phyloP scores from a whole-genome alignment of 2,888 invertebrate genomes.

The Palloptera scutellata region DNA sequence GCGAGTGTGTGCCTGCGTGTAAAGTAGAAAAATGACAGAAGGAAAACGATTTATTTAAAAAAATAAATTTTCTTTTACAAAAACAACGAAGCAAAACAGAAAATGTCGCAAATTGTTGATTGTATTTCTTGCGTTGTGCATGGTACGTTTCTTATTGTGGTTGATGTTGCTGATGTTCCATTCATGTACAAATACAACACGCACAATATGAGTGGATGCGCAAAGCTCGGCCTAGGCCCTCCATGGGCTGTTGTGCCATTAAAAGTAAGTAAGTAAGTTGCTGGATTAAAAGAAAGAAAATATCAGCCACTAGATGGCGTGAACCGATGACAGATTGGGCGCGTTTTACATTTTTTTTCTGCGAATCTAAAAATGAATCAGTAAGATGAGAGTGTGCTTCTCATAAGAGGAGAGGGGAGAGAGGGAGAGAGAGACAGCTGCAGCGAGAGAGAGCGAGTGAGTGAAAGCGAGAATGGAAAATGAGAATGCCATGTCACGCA shows the following conservation, averaged over 20 bases:
- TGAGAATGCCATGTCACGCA: not conserved
- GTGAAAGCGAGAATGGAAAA: too few relatives aligned
- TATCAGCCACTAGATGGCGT: not conserved
- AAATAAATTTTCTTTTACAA: not conserved
- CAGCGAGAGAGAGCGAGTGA: too few relatives aligned
- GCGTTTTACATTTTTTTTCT: not conserved
- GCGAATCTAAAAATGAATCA: too few relatives aligned
- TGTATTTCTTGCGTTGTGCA: not conserved
- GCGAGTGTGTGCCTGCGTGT: not conserved
- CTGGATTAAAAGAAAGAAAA: not conserved
- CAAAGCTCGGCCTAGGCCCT: too few relatives aligned
- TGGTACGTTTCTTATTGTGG: not conserved
- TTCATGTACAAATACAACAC: too few relatives aligned
- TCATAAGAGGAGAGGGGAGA: too few relatives aligned
- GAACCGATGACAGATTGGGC: slow-evolving; percentile 5
- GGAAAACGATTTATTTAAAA: slow-evolving; percentile 3
- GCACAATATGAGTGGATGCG: too few relatives aligned
- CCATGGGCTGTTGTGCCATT: too few relatives aligned
- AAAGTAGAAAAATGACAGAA: not conserved
- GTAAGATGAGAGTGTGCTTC: too few relatives aligned
- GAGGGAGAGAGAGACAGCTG: too few relatives aligned
- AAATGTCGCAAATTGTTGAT: slow-evolving; percentile 11
- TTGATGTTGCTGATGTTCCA: too few relatives aligned
- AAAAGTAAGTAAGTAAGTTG: too few relatives aligned
- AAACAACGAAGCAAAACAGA: not conserved